Conservation (phyloP, 2,888 invertebrate species). For the Cheilosia vernalis region DNA sequence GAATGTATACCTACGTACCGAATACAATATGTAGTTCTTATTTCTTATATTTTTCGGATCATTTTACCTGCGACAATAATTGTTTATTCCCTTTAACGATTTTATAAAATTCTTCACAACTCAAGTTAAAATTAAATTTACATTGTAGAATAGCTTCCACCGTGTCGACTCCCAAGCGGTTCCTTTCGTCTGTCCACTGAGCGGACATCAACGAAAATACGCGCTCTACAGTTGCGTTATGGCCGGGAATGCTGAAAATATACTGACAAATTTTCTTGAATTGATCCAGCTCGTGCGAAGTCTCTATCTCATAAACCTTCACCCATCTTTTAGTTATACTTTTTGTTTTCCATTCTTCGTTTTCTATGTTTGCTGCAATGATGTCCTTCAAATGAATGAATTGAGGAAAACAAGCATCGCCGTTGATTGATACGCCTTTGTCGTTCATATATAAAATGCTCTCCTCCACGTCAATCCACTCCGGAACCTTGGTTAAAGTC, state of each 20-base stretch:
- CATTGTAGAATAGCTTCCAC: constrained; percentile 38
- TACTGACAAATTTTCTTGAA: constrained; percentile 30
- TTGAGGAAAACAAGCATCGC: constrained; percentile 29
- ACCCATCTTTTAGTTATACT: constrained; percentile 36
- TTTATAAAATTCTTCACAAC: constrained; percentile 44
- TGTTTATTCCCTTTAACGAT: constrained; percentile 38
- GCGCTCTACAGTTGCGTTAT: constrained; percentile 43
- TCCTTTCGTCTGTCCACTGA: constrained; percentile 37
- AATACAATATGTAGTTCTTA: constrained; percentile 16
- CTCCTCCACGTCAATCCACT: constrained; percentile 19
- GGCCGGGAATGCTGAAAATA: constrained; percentile 30
- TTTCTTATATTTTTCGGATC: constrained; percentile 44
- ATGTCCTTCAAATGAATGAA: constrained; percentile 36
- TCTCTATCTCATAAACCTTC: constrained; percentile 30
- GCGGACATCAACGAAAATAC: constrained; percentile 34
- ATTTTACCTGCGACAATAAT: constrained; percentile 39
- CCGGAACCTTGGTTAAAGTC: constrained; percentile 17
- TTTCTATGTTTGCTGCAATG: constrained; percentile 32
- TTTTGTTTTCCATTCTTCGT: constrained; percentile 42
- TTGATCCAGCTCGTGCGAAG: constrained; percentile 19
- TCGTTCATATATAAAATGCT: constrained; percentile 9
- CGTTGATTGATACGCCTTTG: constrained; percentile 16
- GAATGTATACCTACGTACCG: background rate
- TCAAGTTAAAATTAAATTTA: constrained; percentile 39
- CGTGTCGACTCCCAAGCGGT: constrained; percentile 32